Conservation (phyloP, 30 jellyfish, hydroid and myxozoan genomes). For the Morbakka virulenta region DNA sequence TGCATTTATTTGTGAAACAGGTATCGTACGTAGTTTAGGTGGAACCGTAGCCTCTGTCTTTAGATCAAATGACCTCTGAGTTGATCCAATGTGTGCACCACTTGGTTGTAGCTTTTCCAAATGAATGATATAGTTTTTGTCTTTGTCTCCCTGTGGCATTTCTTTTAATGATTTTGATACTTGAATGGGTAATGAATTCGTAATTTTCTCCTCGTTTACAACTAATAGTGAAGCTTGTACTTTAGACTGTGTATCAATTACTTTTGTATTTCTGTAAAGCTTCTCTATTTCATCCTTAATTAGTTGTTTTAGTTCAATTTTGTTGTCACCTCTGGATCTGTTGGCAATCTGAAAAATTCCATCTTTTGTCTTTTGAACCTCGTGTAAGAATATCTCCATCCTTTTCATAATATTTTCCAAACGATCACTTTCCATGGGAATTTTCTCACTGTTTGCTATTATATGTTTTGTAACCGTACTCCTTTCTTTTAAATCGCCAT, state of each 20-base stretch:
- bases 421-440: neutral
- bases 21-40: neutral
- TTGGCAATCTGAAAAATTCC: neutral
- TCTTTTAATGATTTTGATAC: neutral
- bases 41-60: neutral
- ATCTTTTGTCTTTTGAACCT: neutral
- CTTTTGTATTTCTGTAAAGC: neutral
- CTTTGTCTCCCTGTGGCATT: neutral
- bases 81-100: neutral
- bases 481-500: too few relatives aligned
- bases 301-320: neutral
- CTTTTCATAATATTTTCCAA: neutral
- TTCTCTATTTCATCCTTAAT: neutral
- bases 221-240: neutral
- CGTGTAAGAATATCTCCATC: neutral
- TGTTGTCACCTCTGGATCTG: neutral
- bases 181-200: neutral
- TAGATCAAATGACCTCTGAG: neutral
- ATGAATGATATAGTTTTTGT: neutral
- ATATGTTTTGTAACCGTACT: too few relatives aligned
- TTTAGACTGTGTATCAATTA: neutral
- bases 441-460: too few relatives aligned
- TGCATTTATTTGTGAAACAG: neutral
- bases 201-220: too few relatives aligned
- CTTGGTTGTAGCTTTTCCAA: neutral